A percentile compares a stretch with the other conserved stretches of the same genome.
phyloP scores from a whole-genome alignment of 2,113 vertebrate species.

The Platichthys stellatus region DNA sequence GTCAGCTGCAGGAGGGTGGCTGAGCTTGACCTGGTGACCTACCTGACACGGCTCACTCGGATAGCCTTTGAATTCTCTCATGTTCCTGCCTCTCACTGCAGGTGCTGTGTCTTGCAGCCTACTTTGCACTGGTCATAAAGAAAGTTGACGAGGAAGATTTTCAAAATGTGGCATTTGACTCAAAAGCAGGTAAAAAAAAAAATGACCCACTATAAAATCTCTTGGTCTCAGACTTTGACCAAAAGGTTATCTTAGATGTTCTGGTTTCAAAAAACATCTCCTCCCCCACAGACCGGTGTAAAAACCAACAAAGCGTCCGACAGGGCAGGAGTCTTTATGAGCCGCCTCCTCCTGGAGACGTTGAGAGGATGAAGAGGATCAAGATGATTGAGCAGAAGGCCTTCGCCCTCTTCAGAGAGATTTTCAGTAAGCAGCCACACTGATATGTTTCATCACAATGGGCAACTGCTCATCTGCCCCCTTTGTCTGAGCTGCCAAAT shows the following conservation, averaged over 20 bases:
- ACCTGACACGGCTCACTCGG: too few species aligned
- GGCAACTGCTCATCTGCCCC: too few species aligned
- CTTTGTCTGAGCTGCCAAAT: too few species aligned
- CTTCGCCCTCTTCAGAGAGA: conserved; percentile 89
- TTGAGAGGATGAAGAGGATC: conserved; percentile 88
- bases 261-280: not conserved
- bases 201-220: not conserved
- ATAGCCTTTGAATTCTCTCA: not conserved
- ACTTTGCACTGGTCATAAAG: conserved; percentile 92
- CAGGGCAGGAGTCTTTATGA: conserved; percentile 82
- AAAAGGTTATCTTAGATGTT: too few species aligned
- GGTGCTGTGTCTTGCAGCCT: conserved; percentile 91
- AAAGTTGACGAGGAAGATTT: conserved; percentile 88
- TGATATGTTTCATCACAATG: not conserved
- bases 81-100: conserved; percentile 44
- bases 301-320: conserved; percentile 56
- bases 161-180: conserved; percentile 39
- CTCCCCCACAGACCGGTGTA: conserved; percentile 74
- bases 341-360: conserved; percentile 83
- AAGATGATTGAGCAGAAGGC: conserved; percentile 88
- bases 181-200: conserved; percentile 55
- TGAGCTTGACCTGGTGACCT: too few species aligned
- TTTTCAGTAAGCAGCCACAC: conserved; percentile 82
- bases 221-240: not conserved
- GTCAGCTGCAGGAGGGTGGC: too few species aligned